phyloP scores from a whole-genome alignment of 2,888 invertebrate species.

The Cheilosia vulpina region DNA sequence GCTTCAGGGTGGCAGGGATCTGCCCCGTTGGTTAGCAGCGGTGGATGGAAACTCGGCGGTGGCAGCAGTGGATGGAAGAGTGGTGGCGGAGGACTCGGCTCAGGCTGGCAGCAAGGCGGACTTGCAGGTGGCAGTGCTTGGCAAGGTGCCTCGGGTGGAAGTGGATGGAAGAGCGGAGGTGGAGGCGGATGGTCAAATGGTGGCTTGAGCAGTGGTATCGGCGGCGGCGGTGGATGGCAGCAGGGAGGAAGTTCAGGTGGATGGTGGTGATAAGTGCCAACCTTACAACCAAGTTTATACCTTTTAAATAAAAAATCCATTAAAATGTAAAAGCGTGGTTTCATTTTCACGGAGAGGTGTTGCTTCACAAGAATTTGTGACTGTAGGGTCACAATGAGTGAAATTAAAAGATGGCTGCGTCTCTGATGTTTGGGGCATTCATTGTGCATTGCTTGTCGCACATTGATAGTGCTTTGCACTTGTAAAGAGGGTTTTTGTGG shows the following conservation, averaged over 20 bases:
- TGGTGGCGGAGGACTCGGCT: constrained; percentile 66
- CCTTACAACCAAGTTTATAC: not conserved
- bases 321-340: not conserved
- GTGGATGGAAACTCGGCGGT: constrained; percentile 54
- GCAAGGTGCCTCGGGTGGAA: constrained; percentile 30
- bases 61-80: constrained; percentile 67
- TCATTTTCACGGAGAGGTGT: not conserved
- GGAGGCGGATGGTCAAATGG: constrained; percentile 61
- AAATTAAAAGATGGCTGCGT: no score
- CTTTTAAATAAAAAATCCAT: constrained; percentile 4
- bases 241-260: constrained; percentile 55
- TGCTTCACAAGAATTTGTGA: no score
- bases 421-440: no score
- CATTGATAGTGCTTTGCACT: no score
- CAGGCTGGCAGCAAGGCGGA: constrained; percentile 63
- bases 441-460: no score
- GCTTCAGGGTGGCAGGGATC: constrained; percentile 46
- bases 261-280: constrained; percentile 20
- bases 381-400: no score
- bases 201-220: constrained; percentile 64
- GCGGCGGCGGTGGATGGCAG: constrained; percentile 70
- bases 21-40: constrained; percentile 38
- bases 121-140: constrained; percentile 72
- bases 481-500: no score
- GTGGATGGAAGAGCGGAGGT: constrained; percentile 43